These are phyloP conservation scores for Paramormyrops kingsleyae DNA, from an alignment of 2,113 vertebrate species.

Conservation along the genomic window DNA sequence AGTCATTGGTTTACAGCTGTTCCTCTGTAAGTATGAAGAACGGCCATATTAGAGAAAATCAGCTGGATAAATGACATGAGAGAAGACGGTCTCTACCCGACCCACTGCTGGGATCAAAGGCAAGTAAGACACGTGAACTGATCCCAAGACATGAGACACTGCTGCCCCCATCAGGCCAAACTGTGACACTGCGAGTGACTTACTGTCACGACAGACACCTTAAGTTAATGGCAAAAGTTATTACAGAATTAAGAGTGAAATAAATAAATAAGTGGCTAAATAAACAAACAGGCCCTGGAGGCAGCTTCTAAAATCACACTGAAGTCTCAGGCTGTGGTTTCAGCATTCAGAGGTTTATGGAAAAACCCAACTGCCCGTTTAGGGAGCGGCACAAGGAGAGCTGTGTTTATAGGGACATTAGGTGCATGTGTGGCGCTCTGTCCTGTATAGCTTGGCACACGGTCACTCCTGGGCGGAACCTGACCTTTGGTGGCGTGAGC, in stretches of 20 bases:
- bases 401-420: background rate
- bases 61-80: background rate
- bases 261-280: background rate
- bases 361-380: background rate
- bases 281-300: background rate
- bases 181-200: background rate
- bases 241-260: background rate
- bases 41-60: background rate
- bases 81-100: background rate
- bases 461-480: background rate
- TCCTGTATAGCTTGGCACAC: background rate
- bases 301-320: background rate
- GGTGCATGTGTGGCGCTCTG: background rate
- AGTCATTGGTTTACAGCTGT: background rate
- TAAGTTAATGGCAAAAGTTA: background rate
- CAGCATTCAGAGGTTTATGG: background rate
- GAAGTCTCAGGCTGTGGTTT: background rate
- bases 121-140: background rate
- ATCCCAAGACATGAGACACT: conserved; percentile 11
- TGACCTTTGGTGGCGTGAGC: conserved; percentile 90
- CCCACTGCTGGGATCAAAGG: background rate
- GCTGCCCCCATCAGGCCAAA: conserved; percentile 39
- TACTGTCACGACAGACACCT: background rate
- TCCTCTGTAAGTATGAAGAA: background rate
- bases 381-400: background rate